Evolutionary conservation across 2,888 invertebrate species (phyloP).

Genomic region (Drosophila monieri): DNA sequence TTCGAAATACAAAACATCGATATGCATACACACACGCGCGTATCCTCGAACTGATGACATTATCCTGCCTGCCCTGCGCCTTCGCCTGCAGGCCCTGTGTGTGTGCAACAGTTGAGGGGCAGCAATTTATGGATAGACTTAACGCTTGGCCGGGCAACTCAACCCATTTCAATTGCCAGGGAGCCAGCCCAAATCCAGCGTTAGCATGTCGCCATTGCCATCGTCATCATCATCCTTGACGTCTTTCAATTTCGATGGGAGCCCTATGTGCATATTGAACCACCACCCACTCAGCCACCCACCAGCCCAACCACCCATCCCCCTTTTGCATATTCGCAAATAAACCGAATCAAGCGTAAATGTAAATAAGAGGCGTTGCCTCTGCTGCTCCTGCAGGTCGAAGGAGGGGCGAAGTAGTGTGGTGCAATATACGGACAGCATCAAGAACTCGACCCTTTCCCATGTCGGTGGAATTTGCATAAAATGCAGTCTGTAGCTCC

Average conservation of each 20-base stretch:
- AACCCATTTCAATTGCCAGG: constrained; percentile 43
- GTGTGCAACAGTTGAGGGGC: constrained; percentile 46
- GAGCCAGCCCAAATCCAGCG: constrained; percentile 44
- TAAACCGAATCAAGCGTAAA: constrained; percentile 77
- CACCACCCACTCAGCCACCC: constrained; percentile 5
- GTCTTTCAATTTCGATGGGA: constrained; percentile 68
- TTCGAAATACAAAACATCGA: constrained; percentile 32
- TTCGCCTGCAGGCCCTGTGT: constrained; percentile 7
- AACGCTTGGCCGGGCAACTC: constrained; percentile 46
- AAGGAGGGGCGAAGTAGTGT: constrained; percentile 3
- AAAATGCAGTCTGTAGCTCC: constrained; percentile 59
- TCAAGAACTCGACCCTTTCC: constrained; percentile 44
- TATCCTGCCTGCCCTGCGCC: constrained; percentile 21
- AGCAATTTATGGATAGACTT: constrained; percentile 57
- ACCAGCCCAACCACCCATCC: constrained; percentile 1
- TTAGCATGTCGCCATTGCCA: constrained; percentile 57
- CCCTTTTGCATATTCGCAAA: constrained; percentile 64
- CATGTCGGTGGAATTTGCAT: constrained; percentile 71
- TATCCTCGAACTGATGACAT: constrained; percentile 28
- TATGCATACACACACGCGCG: constrained; percentile 10
- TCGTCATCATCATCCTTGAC: constrained; percentile 16
- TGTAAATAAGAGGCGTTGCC: constrained; percentile 73
- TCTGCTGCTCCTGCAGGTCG: constrained; percentile 21
- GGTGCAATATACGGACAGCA: constrained; percentile 15
- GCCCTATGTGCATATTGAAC: constrained; percentile 34